Percentiles rank a stretch among this genome's conserved stretches.
Conservation (phyloP, 2,113 vertebrate genomes). For the Corythaixoides concolor region DNA sequence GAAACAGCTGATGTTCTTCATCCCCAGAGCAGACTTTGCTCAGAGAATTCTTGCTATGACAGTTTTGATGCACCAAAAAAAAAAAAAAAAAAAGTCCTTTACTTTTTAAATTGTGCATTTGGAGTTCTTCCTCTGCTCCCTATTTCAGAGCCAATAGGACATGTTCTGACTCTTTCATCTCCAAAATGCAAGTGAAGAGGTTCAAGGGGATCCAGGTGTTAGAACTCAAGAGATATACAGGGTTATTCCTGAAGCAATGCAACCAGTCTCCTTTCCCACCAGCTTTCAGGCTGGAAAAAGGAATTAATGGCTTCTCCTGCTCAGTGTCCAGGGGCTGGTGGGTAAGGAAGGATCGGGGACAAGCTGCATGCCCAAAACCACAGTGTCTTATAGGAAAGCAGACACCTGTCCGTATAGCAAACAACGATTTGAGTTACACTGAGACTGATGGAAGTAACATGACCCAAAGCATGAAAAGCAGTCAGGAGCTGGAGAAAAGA, state of each 20-base stretch:
- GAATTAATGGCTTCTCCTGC: background rate
- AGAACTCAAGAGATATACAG: background rate
- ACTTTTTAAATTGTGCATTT: background rate
- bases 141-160: background rate
- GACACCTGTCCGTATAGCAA: background rate
- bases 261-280: background rate
- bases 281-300: background rate
- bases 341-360: background rate
- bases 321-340: rapidly evolving
- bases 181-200: background rate
- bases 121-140: background rate
- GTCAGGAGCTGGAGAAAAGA: background rate
- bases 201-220: background rate
- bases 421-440: background rate
- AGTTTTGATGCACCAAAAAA: background rate
- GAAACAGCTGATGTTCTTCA: background rate
- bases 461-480: background rate
- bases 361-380: background rate
- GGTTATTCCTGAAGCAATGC: background rate
- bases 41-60: background rate
- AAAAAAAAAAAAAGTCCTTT: background rate
- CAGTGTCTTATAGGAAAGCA: background rate
- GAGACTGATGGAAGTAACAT: background rate
- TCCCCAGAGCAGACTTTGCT: background rate
- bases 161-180: background rate